A percentile compares a stretch with the other conserved stretches of the same genome.
Conservation (phyloP, 2,113 vertebrate genomes). For the Peromyscus maniculatus region DNA sequence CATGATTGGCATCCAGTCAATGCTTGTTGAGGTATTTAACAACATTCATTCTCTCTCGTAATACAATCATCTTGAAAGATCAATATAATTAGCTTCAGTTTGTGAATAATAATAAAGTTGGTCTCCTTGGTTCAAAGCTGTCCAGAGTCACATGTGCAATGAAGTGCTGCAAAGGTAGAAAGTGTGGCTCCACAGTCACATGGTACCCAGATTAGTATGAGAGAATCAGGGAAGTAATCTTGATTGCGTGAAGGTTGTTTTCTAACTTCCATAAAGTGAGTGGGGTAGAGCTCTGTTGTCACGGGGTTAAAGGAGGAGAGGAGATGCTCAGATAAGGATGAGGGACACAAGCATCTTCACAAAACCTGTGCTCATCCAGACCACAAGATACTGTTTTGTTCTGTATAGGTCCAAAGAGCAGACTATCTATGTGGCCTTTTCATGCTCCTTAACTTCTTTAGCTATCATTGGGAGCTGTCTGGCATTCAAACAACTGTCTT, state of each 20-base stretch:
- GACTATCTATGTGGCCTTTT: background rate
- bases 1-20: background rate
- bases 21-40: slow-evolving; percentile 44
- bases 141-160: background rate
- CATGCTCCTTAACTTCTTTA: background rate
- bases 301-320: background rate
- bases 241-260: slow-evolving; percentile 24
- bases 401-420: background rate
- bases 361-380: background rate
- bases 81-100: background rate
- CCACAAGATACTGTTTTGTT: background rate
- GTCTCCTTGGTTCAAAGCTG: slow-evolving; percentile 34
- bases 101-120: slow-evolving; percentile 34
- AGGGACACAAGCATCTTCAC: background rate
- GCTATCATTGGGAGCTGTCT: background rate
- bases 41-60: slow-evolving; percentile 27
- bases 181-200: background rate
- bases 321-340: background rate
- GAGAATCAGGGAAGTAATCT: slow-evolving; percentile 20
- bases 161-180: background rate
- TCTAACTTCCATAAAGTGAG: background rate
- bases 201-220: background rate
- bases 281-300: background rate
- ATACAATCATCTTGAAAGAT: background rate
- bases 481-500: slow-evolving; percentile 1